Percentiles rank a stretch among this genome's conserved stretches.
These are phyloP conservation scores for Pomatorhinus ruficollis DNA, from an alignment of 2,113 vertebrate species.

Conservation along the genomic window DNA sequence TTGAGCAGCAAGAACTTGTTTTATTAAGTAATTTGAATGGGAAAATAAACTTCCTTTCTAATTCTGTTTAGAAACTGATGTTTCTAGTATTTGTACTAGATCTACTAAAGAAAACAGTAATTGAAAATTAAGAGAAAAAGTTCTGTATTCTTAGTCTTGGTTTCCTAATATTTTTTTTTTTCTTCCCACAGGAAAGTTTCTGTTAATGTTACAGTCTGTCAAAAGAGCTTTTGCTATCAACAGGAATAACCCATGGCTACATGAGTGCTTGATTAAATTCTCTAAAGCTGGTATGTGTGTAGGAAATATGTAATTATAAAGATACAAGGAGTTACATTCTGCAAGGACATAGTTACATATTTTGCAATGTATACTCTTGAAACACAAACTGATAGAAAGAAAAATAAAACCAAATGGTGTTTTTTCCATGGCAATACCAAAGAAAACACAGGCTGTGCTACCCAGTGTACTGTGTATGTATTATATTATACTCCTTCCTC, in stretches of 20 bases:
- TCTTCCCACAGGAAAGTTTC: slow-evolving; percentile 75
- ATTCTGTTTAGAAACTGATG: not conserved
- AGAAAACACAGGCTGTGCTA: not conserved
- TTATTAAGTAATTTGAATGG: not conserved
- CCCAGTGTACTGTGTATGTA: not conserved
- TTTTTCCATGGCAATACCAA: not conserved
- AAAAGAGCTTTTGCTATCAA: slow-evolving; percentile 82
- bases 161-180: not conserved
- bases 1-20: not conserved
- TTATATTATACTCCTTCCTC: not conserved
- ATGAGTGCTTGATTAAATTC: slow-evolving; percentile 83
- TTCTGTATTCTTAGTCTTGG: not conserved
- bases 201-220: slow-evolving; percentile 82
- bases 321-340: not conserved
- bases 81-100: not conserved
- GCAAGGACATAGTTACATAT: not conserved
- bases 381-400: not conserved
- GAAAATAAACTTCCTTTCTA: not conserved
- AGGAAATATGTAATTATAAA: not conserved
- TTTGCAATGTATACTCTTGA: not conserved
- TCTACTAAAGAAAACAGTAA: not conserved
- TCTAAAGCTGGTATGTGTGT: slow-evolving; percentile 78
- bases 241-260: slow-evolving; percentile 79
- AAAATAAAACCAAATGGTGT: not conserved
- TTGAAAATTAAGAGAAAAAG: not conserved